Percentiles rank a stretch among this genome's conserved stretches.
phyloP scores from a whole-genome alignment of 2,888 invertebrate species.

The Hirtodrosophila cameraria region DNA sequence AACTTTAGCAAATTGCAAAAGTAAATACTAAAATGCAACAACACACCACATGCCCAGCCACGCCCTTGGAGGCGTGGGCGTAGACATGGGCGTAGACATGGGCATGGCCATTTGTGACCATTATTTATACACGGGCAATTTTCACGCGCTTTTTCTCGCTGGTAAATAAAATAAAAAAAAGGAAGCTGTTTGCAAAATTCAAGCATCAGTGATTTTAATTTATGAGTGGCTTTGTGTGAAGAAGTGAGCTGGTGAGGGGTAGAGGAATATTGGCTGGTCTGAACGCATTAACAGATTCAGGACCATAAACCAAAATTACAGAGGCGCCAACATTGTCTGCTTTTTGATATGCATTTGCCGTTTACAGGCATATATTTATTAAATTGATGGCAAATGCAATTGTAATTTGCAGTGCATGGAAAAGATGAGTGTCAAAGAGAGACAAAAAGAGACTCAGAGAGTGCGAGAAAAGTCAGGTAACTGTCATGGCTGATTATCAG shows the following conservation, averaged over 20 bases:
- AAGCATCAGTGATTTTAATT: slow-evolving; percentile 75
- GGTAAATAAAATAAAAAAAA: slow-evolving; percentile 30
- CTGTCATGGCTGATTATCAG: slow-evolving; percentile 31
- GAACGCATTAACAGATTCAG: slow-evolving; percentile 73
- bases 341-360: slow-evolving; percentile 57
- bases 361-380: slow-evolving; percentile 66
- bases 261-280: slow-evolving; percentile 9
- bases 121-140: slow-evolving; percentile 54
- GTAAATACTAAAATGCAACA: slow-evolving; percentile 44
- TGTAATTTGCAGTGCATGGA: slow-evolving; percentile 25
- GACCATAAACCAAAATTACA: slow-evolving; percentile 73
- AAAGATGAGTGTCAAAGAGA: not conserved
- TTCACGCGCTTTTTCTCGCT: slow-evolving; percentile 50
- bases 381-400: slow-evolving; percentile 69
- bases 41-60: too few species aligned
- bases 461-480: too few species aligned
- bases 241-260: not conserved
- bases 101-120: slow-evolving; percentile 19
- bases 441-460: too few species aligned
- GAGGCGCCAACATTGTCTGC: slow-evolving; percentile 50
- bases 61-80: too few species aligned
- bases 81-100: not conserved
- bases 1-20: slow-evolving; percentile 52
- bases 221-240: slow-evolving; percentile 53
- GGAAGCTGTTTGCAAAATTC: slow-evolving; percentile 66